Conservation (phyloP, 2,888 invertebrate genomes). For the Coelogynopora nodosa region DNA sequence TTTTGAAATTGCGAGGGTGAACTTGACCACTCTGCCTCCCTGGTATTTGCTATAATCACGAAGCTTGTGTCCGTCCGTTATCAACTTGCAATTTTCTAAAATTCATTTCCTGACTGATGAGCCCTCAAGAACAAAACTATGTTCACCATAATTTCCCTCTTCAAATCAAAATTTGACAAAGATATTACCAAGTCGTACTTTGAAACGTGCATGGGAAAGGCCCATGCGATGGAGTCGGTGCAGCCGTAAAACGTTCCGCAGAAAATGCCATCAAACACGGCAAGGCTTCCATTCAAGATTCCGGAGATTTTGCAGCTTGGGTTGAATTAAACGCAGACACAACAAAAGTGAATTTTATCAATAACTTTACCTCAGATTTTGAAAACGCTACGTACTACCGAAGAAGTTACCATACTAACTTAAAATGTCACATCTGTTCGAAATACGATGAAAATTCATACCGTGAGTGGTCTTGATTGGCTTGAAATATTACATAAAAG, state of each 20-base stretch:
- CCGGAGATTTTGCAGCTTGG: background rate
- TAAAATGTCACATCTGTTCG: background rate
- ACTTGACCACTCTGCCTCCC: constrained; percentile 33
- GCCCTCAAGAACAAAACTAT: constrained; percentile 40
- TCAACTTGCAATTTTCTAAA: background rate
- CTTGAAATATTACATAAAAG: background rate
- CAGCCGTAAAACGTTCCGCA: background rate
- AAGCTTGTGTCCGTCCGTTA: background rate
- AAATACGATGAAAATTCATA: background rate
- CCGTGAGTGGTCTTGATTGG: background rate
- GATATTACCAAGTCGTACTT: background rate
- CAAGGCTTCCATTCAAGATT: constrained; percentile 32
- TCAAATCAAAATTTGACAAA: background rate
- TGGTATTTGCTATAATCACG: constrained; percentile 34
- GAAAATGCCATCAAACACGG: constrained; percentile 30
- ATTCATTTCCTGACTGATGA: constrained; percentile 40
- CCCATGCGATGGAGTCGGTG: no score
- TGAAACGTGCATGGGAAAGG: no score
- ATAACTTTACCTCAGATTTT: background rate
- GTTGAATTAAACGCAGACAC: background rate
- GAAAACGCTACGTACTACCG: background rate
- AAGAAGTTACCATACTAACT: background rate
- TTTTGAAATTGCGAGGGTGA: background rate
- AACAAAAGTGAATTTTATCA: constrained; percentile 16
- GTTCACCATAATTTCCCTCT: constrained; percentile 1